phyloP scores from a whole-genome alignment of 2,888 invertebrate genomes.

The Synanthedon vespiformis region DNA sequence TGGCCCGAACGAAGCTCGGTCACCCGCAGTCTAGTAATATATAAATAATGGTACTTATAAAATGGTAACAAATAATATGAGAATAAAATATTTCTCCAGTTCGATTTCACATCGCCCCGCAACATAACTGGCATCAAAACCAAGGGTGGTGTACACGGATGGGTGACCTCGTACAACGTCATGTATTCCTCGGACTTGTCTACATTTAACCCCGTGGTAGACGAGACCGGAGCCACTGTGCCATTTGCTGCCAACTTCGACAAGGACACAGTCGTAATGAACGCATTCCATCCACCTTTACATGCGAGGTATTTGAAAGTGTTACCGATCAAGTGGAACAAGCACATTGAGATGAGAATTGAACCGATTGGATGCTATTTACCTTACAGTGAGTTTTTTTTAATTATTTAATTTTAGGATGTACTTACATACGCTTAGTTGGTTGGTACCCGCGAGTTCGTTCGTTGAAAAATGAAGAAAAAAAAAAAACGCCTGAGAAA shows the following conservation, averaged over 20 bases:
- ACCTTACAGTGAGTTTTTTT: constrained; percentile 68
- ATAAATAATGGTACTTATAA: too few relatives aligned
- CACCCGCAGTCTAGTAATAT: too few relatives aligned
- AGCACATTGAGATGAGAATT: constrained; percentile 77
- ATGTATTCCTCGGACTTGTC: constrained; percentile 78
- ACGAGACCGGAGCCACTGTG: constrained; percentile 60
- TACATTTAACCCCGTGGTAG: constrained; percentile 78
- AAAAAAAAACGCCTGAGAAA: too few relatives aligned
- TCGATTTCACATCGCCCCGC: constrained; percentile 81
- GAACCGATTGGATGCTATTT: constrained; percentile 85
- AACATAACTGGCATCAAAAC: constrained; percentile 84
- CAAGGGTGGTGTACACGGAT: constrained; percentile 77
- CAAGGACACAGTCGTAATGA: constrained; percentile 66
- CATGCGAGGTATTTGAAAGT: constrained; percentile 79
- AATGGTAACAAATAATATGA: constrained; percentile 1
- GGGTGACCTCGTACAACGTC: constrained; percentile 81
- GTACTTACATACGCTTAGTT: too few relatives aligned
- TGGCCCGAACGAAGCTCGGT: too few relatives aligned
- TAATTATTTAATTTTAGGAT: background rate
- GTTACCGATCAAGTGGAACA: constrained; percentile 78
- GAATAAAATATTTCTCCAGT: constrained; percentile 25
- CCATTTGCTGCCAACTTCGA: constrained; percentile 82
- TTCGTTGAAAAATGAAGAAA: too few relatives aligned
- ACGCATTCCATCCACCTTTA: constrained; percentile 79
- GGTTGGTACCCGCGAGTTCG: too few relatives aligned